Base-by-base conservation (phyloP, 2,888 invertebrate genomes). In the Argynnis bischoffii region DNA sequence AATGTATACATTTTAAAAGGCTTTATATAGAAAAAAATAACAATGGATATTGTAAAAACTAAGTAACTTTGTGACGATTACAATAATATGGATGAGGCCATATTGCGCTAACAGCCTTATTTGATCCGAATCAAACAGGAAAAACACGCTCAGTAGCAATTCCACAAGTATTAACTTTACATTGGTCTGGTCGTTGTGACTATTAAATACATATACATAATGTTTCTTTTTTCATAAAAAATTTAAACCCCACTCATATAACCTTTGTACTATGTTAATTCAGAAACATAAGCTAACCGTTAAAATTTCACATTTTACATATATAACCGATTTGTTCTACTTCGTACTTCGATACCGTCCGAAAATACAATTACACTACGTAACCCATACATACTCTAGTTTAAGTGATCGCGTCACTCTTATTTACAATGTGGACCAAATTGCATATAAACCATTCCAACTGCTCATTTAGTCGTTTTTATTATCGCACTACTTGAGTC, bases 291-390 rank as follows among this genome's bases (percentile, higher is more conserved):
- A 87, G 82, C 84, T 88, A 85, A 85, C 81, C 75, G 74, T 85
- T 85, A 69, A 83, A 83, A 83, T 81, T 80, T 81, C 79, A 84
- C 82, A 83, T 85, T 71, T 81, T 84, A 86, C 82, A 84, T 81
- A 21, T 48, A 55, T 79, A 81, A 81, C 81, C 81, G 82, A 81
- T 81, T 86, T 85, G 84, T 87, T 88, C 88, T 86, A 87, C 80
- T 84, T 83, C 83, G 84, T 85, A 81, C 84, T 85, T 83, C 84
- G 84, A 85, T 83, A 83, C 84, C 82, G 81, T 81, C 77, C 82
- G 69, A 67, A 51, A 57, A 83, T 84, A 78, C 83, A 81, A 86
- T 83, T 81, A 87, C 80, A 81, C 85, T 87, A 85, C 78, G 72
- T 50, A 78, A 66, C 82, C 84, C 86, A 87, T 88, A 88, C 35